Base-by-base conservation (phyloP, 1,140 invertebrate genomes). In the Ceratina australensis region DNA sequence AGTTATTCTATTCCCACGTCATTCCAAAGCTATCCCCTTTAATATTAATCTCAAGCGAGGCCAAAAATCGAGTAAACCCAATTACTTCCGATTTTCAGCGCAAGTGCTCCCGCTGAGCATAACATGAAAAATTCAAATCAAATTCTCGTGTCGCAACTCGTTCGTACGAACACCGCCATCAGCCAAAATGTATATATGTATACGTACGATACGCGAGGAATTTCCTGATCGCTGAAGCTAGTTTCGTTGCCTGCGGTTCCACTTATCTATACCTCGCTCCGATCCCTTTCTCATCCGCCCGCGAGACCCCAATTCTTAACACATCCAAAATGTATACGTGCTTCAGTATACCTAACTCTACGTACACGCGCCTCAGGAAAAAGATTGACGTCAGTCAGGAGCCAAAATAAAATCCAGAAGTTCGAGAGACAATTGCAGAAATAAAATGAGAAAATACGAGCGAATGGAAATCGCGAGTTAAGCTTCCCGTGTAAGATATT, bases 91-190 rank as follows among this genome's bases (percentile, higher is more conserved):
- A 68, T 54, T 54, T 68, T 28, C 50, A 20, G 50, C 18, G 13
- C 24, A 15, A 49, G 20, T 33, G 26, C 26, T 52, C 50, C 12
- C 33, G 33, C 8, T 10, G 12, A 16, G 50, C 13, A 42, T 0
- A 54, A 54, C 24, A 13, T 68, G 65, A 68, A 68, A 68, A 54
- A 68, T 68, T 68, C 50, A 68, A 68, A 68, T 68, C 12, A 16
- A 54, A n/a, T 28, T 67, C 18, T 16, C 22, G 20, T 52, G 24
- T 66, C 64, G 64, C 64, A 16, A 28, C 18, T 28, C 65, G 18
- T 68, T 33, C 65, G 24, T 13, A 16, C 50, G 49, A 20, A 67
- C 22, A 13, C 16, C n/a, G 52, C 18, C 15, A 42, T 42, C 33
- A 10, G 33, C 33, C 33, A 5, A 7, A 42, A 42, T 42, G 10